Evolutionary conservation across 92 coral and sea anemone species (phyloP).

Genomic region (Isaurus tuberculatus): DNA sequence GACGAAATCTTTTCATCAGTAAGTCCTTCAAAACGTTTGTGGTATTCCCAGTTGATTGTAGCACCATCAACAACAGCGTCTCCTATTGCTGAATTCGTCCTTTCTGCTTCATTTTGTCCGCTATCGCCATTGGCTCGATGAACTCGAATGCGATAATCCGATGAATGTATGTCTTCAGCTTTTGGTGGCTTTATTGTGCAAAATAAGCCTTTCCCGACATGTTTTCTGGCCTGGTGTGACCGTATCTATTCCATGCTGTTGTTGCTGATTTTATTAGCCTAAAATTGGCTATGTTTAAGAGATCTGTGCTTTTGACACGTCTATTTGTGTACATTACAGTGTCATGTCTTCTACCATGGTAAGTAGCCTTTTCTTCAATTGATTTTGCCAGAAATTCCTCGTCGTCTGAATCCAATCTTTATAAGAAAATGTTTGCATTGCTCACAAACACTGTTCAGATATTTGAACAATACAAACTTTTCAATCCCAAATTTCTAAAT

Average conservation of each 20-base stretch:
- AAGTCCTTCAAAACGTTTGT: constrained; percentile 17
- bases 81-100: constrained; percentile 34
- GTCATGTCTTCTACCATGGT: constrained; percentile 51
- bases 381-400: constrained; percentile 56
- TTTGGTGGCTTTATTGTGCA: constrained; percentile 66
- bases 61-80: constrained; percentile 30
- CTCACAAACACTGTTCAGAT: too few species aligned
- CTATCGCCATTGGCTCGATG: constrained; percentile 8
- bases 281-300: constrained; percentile 52
- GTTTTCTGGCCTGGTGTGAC: constrained; percentile 49
- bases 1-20: constrained; percentile 11
- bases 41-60: constrained; percentile 21
- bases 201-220: constrained; percentile 37
- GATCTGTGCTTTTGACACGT: constrained; percentile 51
- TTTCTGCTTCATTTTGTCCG: constrained; percentile 23
- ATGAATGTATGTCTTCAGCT: constrained; percentile 47
- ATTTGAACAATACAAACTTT: too few species aligned
- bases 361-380: constrained; percentile 60
- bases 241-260: constrained; percentile 64
- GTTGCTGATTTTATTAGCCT: constrained; percentile 59
- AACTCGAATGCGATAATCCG: neutral
- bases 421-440: too few species aligned
- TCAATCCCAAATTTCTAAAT: too few species aligned
- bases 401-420: constrained; percentile 40
- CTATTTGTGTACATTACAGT: constrained; percentile 51